Percentiles rank a stretch among this genome's conserved stretches.
Conservation (phyloP, 2,113 vertebrate species). For the Peucedramus taeniatus region DNA sequence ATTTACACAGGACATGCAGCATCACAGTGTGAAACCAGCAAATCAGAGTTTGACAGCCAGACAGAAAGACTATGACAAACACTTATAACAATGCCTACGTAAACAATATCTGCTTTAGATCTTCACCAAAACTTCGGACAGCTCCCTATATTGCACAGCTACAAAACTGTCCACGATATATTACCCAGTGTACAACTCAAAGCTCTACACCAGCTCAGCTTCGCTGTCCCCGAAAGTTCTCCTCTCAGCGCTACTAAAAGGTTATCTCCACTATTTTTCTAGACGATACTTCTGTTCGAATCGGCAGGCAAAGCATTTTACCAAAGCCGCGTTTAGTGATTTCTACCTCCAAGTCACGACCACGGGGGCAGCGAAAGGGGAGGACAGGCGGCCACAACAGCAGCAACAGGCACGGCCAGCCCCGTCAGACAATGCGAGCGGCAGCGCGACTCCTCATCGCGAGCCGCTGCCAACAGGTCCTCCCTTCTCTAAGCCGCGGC, state of each 20-base stretch:
- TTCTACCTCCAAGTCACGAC: neutral
- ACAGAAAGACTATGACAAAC: neutral
- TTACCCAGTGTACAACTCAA: accelerated
- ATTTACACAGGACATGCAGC: neutral
- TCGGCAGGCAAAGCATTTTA: neutral
- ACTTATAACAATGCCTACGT: neutral
- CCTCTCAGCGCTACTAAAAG: neutral
- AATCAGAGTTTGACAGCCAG: neutral
- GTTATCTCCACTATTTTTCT: neutral
- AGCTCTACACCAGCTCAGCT: neutral
- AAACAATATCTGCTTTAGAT: neutral
- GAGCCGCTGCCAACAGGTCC: neutral
- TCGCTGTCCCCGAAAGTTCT: neutral
- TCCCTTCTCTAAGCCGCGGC: neutral
- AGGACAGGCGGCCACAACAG: neutral
- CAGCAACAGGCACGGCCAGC: conserved; percentile 9
- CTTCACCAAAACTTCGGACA: neutral
- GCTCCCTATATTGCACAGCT: accelerated
- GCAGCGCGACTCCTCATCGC: neutral
- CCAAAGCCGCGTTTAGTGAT: neutral
- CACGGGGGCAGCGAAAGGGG: neutral
- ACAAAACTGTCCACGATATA: accelerated
- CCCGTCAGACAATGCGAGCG: neutral
- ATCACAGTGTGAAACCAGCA: neutral
- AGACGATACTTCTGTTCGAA: no score